phyloP scores from a whole-genome alignment of 2,113 vertebrate species.

The Bufo gargarizans region DNA sequence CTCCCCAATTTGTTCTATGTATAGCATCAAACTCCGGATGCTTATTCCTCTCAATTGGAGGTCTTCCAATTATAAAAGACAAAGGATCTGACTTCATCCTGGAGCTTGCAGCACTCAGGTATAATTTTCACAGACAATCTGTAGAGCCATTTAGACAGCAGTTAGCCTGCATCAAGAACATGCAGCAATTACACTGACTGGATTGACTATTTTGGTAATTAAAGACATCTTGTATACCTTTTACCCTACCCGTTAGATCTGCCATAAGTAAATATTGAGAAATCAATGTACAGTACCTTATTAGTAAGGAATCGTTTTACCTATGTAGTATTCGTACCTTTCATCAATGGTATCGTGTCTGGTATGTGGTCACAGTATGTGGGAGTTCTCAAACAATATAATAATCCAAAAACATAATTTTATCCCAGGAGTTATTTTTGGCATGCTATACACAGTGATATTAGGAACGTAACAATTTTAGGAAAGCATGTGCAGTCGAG shows the following conservation, averaged over 20 bases:
- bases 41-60: conserved; percentile 39
- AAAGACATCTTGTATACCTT: not conserved
- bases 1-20: conserved; percentile 48
- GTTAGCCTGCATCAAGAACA: not conserved
- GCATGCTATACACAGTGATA: no score
- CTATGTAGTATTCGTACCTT: not conserved
- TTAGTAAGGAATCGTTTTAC: not conserved
- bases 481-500: no score
- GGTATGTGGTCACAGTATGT: not conserved
- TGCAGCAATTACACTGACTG: not conserved
- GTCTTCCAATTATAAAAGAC: conserved; percentile 48
- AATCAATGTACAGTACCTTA: not conserved
- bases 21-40: conserved; percentile 37
- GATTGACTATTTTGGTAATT: not conserved
- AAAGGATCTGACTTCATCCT: conserved; percentile 38
- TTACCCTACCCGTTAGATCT: not conserved
- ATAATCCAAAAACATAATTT: no score
- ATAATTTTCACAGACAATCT: conserved; percentile 38
- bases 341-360: not conserved
- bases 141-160: conserved; percentile 27
- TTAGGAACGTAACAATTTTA: no score
- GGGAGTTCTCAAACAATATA: no score
- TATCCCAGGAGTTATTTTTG: no score
- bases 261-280: not conserved
- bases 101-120: conserved; percentile 35